Conservation (phyloP, 2,113 vertebrate species). For the Amblyornis subalaris region DNA sequence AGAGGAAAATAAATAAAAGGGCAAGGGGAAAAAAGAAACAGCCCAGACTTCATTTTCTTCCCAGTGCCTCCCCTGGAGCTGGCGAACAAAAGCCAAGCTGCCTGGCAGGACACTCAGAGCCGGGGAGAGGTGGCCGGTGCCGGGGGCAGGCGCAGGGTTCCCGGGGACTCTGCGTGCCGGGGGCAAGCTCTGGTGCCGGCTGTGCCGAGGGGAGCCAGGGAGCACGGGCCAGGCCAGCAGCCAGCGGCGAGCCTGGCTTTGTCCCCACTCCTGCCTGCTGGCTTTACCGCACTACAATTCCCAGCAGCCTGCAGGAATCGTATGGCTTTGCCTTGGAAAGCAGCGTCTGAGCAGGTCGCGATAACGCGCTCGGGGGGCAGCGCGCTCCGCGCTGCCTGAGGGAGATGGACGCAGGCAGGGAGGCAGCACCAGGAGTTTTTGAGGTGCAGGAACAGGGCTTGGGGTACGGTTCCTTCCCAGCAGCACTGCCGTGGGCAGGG, state of each 20-base stretch:
- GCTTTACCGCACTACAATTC: background rate
- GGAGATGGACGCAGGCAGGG: background rate
- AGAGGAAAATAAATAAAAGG: background rate
- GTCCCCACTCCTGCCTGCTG: background rate
- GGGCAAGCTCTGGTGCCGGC: too few relatives aligned
- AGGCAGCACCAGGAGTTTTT: background rate
- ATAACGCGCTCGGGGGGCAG: background rate
- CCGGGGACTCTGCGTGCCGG: fast-evolving
- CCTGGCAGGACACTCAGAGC: background rate
- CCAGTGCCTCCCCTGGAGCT: background rate
- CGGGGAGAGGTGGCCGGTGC: background rate
- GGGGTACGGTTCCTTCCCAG: background rate
- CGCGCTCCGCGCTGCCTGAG: fast-evolving
- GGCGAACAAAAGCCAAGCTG: background rate
- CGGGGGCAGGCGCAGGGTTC: fast-evolving
- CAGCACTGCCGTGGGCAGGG: background rate
- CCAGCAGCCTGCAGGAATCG: background rate
- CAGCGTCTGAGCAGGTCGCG: fast-evolving
- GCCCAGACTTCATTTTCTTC: background rate
- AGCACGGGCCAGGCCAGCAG: fast-evolving
- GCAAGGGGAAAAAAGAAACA: background rate
- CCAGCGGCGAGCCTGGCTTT: background rate
- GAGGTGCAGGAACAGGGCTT: background rate
- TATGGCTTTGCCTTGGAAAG: background rate
- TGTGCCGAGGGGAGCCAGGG: background rate